Percentiles rank a stretch among this genome's conserved stretches.
phyloP scores from a whole-genome alignment of 2,797 vertebrate genomes.

The Bucorvus abyssinicus region DNA sequence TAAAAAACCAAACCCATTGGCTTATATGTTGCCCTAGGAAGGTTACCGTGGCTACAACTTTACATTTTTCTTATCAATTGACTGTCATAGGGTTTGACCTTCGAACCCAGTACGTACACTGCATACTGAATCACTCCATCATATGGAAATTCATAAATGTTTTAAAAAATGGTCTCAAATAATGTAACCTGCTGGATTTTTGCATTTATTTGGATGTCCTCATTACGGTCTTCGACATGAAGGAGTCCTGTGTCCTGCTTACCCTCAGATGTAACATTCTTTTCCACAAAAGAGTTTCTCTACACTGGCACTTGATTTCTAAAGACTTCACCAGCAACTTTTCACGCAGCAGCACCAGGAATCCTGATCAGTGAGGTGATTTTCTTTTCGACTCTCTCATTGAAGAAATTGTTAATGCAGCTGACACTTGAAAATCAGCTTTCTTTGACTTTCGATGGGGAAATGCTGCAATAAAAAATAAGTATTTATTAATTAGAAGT shows the following conservation, averaged over 20 bases:
- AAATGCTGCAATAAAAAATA: background rate
- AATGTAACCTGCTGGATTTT: background rate
- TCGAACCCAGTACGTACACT: background rate
- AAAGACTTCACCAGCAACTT: background rate
- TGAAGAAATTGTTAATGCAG: constrained; percentile 43
- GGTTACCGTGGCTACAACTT: background rate
- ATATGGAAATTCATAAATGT: background rate
- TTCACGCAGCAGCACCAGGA: background rate
- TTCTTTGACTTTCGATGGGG: constrained; percentile 40
- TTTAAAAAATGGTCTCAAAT: background rate
- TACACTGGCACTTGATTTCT: background rate
- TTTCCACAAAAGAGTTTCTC: background rate
- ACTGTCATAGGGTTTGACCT: background rate
- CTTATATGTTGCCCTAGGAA: background rate
- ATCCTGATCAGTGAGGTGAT: background rate
- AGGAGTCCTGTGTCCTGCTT: background rate
- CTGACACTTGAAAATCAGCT: constrained; percentile 63
- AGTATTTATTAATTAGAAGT: constrained; percentile 10
- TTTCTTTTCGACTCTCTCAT: constrained; percentile 61
- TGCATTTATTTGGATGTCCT: background rate
- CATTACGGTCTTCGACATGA: background rate
- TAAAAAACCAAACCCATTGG: background rate
- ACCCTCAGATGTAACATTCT: background rate
- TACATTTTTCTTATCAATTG: background rate
- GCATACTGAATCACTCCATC: background rate